Base-by-base conservation (phyloP, 2,888 invertebrate species). In the Embidobia sp. region DNA sequence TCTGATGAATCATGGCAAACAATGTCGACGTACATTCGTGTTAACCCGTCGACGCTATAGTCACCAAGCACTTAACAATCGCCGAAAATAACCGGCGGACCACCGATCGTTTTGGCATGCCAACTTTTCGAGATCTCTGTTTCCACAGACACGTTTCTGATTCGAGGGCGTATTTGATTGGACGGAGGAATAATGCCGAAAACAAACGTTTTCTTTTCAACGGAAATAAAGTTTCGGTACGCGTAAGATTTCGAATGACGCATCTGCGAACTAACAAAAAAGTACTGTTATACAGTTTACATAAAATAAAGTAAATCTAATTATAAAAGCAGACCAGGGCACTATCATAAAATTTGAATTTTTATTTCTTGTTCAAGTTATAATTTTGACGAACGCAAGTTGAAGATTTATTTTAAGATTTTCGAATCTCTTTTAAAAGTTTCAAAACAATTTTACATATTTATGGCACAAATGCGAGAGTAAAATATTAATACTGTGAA, bases 21-120 rank as follows among this genome's bases (percentile, higher is more conserved):
- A 75, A 69, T 67, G 70, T 70, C 53, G 55, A 59, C 57, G 53
- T 69, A 29, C 57, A 37, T 70, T 55, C 29, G 16, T 16, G 67
- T 63, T 77, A 61, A 59, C 42, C 40, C 63, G 75, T 77, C 77
- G 70, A 46, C 69, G 35, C 37, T 18, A 19, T 22, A 46, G 61
- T 59, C 29, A 40, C 49, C 40, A 42, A 69, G 76, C 80, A 80
- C 79, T 80, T 80, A 80, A 78, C 74, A 64, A 76, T 66, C 78
- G 70, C 73, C 70, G 42, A 74, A 80, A 80, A 80, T 80, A 80
- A 70, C 77, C 66, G 15, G 19, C 42, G 48, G 49, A 48, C 27
- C 29, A 63, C 66, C 46, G 67, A 79, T 77, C 72, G 70, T 61
- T 75, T 64, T 70, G 59, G 53, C 55, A 61, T 42, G 55, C 63